Base-by-base conservation (phyloP, 2,113 vertebrate genomes). In the Chloropsis hardwickii region DNA sequence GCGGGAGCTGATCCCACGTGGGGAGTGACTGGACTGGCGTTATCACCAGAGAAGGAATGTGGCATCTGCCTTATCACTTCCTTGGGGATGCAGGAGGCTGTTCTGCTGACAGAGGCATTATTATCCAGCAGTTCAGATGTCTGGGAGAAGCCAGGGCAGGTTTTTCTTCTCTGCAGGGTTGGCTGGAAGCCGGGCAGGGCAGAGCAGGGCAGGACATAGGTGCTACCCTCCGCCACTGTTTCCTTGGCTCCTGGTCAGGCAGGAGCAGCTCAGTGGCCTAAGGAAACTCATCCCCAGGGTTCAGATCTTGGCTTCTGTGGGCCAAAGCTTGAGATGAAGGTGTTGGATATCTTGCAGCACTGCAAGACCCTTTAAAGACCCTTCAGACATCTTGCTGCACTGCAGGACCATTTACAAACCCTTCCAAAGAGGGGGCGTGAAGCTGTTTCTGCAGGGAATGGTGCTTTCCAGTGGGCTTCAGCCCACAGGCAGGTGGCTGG, bases 11-110 rank as follows among this genome's bases (percentile, higher is more conserved):
- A 25, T 65, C 57, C 81, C 33, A 37, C 0, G 0, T 5, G 5
- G 51, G 37, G 62, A 42, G 17, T 0, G 2, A n/a, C 47, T 69
- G 29, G n/a, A 28, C 35, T 54, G 9, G 20, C 0, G 1, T 83
- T 92, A 77, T 80, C 56, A 2, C 37, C 1, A 2, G 58, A 67
- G 80, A 31, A 88, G 85, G 90, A 96, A 94, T 69, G 83, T 50
- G 61, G 61, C 77, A 56, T 57, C 51, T 0, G 0, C 88, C 90
- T 93, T 95, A 85, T 93, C 76, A 1, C 79, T 92, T 91, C 86
- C 86, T 84, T 10, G 4, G 66, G 86, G 44, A 60, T 87, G 51
- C 2, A n/a, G 79, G 79, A 76, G 79, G 79, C 79, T 2, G 1
- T 78, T 80, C 66, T 73, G 64, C 67, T 76, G 71, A 51, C 74